These are phyloP conservation scores for Cerastoderma edule DNA, from an alignment of 2,888 invertebrate species.

Conservation along the genomic window DNA sequence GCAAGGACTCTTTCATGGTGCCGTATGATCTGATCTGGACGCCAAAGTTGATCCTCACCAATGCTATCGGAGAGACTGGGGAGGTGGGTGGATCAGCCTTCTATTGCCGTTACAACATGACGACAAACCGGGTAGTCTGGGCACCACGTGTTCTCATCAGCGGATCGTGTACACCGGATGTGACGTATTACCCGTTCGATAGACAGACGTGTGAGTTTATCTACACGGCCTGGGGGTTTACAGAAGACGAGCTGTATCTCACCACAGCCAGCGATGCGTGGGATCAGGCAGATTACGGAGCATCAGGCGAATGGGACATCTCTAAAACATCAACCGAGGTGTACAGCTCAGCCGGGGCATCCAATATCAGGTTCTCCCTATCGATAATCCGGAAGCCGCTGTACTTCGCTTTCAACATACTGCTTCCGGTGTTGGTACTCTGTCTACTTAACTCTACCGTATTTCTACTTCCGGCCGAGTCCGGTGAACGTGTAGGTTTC, in stretches of 20 bases:
- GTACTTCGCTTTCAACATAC: slow-evolving; percentile 58
- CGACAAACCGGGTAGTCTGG: slow-evolving; percentile 34
- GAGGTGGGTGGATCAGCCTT: slow-evolving; percentile 49
- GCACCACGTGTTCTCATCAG: slow-evolving; percentile 53
- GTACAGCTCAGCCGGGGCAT: slow-evolving; percentile 12
- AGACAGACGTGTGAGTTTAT: slow-evolving; percentile 50
- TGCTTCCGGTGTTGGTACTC: slow-evolving; percentile 53
- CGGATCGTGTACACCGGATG: slow-evolving; percentile 55
- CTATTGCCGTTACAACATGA: slow-evolving; percentile 44
- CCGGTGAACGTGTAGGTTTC: slow-evolving; percentile 58
- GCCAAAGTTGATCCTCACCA: slow-evolving; percentile 49
- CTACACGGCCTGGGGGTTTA: slow-evolving; percentile 54
- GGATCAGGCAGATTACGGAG: slow-evolving; percentile 39
- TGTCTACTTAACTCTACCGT: slow-evolving; percentile 51
- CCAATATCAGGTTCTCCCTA: slow-evolving; percentile 41
- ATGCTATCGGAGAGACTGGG: slow-evolving; percentile 50
- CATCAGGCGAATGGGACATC: slow-evolving; percentile 57
- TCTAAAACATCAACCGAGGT: slow-evolving; percentile 31
- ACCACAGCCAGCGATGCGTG: slow-evolving; percentile 26
- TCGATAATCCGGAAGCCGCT: slow-evolving; percentile 48
- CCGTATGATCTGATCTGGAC: slow-evolving; percentile 55
- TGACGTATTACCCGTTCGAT: slow-evolving; percentile 58
- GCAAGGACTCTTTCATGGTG: slow-evolving; percentile 43
- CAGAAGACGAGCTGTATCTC: slow-evolving; percentile 31
- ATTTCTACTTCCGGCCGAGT: slow-evolving; percentile 56